Evolutionary conservation across 2,888 invertebrate genomes (phyloP).

Genomic region (Volucella inflata): DNA sequence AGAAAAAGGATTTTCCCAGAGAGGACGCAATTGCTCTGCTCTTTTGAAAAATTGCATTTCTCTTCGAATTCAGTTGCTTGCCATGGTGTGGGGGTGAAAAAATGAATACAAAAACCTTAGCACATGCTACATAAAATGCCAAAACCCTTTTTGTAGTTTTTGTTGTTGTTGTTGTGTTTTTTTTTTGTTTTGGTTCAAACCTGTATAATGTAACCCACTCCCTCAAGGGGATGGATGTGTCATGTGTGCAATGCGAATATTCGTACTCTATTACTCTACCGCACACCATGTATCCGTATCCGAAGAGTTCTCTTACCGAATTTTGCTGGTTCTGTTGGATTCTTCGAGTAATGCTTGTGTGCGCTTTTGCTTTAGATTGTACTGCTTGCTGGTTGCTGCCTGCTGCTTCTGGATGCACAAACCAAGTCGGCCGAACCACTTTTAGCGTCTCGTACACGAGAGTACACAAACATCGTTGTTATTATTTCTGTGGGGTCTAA

Average conservation of each 20-base stretch:
- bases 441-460: slow-evolving; percentile 60
- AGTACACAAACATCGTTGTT: slow-evolving; percentile 43
- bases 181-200: slow-evolving; percentile 11
- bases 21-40: slow-evolving; percentile 40
- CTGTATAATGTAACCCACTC: slow-evolving; percentile 68
- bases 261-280: slow-evolving; percentile 18
- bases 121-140: slow-evolving; percentile 51
- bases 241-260: slow-evolving; percentile 55
- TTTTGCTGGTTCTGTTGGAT: slow-evolving; percentile 33
- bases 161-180: background rate
- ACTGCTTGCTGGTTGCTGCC: background rate
- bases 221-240: slow-evolving; percentile 70
- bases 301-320: slow-evolving; percentile 60
- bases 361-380: slow-evolving; percentile 21
- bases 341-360: slow-evolving; percentile 57
- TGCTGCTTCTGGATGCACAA: slow-evolving; percentile 58
- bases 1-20: slow-evolving; percentile 5
- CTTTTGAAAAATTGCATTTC: slow-evolving; percentile 39
- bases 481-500: slow-evolving; percentile 75
- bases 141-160: slow-evolving; percentile 52
- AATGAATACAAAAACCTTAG: slow-evolving; percentile 55
- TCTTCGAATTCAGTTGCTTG: slow-evolving; percentile 36
- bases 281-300: background rate
- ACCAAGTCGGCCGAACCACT: slow-evolving; percentile 66
- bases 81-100: slow-evolving; percentile 47